These are phyloP conservation scores for Tenthredo amoena DNA, from an alignment of 2,888 invertebrate genomes.

Conservation along the genomic window DNA sequence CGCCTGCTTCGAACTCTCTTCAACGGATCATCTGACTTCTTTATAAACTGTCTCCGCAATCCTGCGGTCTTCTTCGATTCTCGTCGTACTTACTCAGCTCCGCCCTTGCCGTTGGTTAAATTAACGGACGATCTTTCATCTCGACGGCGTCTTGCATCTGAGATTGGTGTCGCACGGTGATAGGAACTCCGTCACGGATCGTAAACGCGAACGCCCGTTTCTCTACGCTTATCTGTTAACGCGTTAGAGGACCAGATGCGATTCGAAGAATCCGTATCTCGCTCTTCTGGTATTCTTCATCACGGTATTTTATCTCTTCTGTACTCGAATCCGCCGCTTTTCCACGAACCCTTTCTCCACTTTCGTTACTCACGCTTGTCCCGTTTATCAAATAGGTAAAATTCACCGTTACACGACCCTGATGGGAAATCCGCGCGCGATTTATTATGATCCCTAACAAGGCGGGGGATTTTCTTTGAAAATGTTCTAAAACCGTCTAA, in stretches of 20 bases:
- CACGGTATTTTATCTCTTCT: not conserved
- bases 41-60: not conserved
- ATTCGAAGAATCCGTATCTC: not conserved
- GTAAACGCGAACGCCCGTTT: not conserved
- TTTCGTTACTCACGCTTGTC: not conserved
- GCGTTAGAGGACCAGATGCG: not conserved
- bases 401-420: not conserved
- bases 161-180: not conserved
- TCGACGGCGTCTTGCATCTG: not conserved
- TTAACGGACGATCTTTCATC: not conserved
- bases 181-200: constrained; percentile 3
- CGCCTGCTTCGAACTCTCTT: not conserved
- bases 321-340: not conserved
- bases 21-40: not conserved
- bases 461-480: not conserved
- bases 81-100: not conserved
- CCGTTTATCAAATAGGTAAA: not conserved
- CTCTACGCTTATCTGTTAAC: not conserved
- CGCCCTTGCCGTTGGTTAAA: not conserved
- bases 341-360: not conserved
- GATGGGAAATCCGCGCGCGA: not conserved
- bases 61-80: not conserved
- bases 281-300: not conserved
- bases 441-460: not conserved
- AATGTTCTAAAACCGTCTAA: not conserved